These are phyloP conservation scores for Chauna torquata DNA, from an alignment of 2,113 vertebrate species.

Conservation along the genomic window DNA sequence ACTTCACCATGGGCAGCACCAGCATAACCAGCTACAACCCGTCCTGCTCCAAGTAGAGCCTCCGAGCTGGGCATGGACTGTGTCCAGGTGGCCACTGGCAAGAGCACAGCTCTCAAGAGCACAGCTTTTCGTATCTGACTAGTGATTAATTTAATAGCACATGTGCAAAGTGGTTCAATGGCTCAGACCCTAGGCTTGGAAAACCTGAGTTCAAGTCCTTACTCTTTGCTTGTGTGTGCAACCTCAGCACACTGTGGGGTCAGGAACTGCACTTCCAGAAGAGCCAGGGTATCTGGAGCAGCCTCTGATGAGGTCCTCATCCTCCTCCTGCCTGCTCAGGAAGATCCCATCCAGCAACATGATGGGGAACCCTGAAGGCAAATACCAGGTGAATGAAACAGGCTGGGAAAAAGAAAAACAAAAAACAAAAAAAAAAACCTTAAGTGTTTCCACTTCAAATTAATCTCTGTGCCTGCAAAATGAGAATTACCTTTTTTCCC, in stretches of 20 bases:
- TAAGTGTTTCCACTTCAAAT: not conserved
- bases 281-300: not conserved
- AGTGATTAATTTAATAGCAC: not conserved
- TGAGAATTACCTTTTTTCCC: not conserved
- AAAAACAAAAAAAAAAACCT: not conserved
- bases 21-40: not conserved
- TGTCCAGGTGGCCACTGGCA: not conserved
- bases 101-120: not conserved
- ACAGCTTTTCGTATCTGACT: not conserved
- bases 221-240: not conserved
- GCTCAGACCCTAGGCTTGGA: not conserved
- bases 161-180: fast-evolving
- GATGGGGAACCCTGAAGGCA: not conserved
- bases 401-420: not conserved
- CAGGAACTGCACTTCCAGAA: not conserved
- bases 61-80: not conserved
- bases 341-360: fast-evolving
- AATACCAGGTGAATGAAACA: not conserved
- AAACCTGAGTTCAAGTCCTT: not conserved
- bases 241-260: not conserved
- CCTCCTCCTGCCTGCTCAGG: not conserved
- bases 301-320: fast-evolving
- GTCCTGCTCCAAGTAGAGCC: not conserved
- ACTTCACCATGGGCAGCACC: fast-evolving
- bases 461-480: not conserved